These are phyloP conservation scores for Notiomystis cincta DNA, from an alignment of 2,113 vertebrate genomes.

Conservation along the genomic window DNA sequence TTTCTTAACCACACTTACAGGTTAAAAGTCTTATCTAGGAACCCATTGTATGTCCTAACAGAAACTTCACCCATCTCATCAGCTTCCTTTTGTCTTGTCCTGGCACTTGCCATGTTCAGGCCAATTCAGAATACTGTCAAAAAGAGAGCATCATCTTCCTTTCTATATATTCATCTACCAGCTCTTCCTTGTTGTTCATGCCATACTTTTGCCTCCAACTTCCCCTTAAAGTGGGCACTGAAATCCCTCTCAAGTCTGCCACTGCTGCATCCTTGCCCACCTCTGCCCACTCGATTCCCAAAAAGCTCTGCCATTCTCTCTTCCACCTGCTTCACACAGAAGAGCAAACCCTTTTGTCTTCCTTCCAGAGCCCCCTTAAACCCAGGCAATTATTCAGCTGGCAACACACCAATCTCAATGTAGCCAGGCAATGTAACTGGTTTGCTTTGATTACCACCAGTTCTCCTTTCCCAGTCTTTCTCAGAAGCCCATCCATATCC, in stretches of 20 bases:
- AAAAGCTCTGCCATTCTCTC: not conserved
- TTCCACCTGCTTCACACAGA: not conserved
- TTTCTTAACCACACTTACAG: not conserved
- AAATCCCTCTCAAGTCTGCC: not conserved
- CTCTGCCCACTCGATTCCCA: not conserved
- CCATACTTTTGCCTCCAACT: not conserved
- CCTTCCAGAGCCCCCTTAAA: not conserved
- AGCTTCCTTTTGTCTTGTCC: not conserved
- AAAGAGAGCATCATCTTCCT: not conserved
- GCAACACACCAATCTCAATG: not conserved
- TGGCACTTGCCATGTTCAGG: not conserved
- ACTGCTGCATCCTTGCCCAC: not conserved
- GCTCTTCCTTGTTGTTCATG: not conserved
- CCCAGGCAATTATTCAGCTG: not conserved
- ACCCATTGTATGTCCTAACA: not conserved
- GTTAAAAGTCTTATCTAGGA: not conserved
- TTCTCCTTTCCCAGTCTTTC: not conserved
- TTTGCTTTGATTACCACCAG: not conserved
- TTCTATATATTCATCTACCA: not conserved
- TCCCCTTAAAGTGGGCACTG: not conserved
- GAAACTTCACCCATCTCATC: not conserved
- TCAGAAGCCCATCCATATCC: not conserved
- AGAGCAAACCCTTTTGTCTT: not conserved
- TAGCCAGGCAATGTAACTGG: not conserved
- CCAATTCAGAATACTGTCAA: not conserved